Base-by-base conservation (phyloP, 1,140 invertebrate species). In the Drosophila nebulosa region DNA sequence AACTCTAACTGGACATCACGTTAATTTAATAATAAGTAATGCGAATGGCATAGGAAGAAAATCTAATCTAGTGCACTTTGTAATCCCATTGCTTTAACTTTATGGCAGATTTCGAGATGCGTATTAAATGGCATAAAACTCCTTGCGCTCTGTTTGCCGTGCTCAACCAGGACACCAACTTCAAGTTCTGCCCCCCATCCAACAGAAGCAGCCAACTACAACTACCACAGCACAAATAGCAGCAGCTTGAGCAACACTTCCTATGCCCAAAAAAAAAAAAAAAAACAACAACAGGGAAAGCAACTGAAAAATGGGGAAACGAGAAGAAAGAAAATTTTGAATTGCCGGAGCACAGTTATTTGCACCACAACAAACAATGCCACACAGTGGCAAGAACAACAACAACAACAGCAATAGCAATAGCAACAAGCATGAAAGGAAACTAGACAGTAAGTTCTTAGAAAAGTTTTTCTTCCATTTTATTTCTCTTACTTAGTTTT, bases 351-450 rank as follows among this genome's bases (percentile, higher is more conserved):
- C 71, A 65, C 74, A 64, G 69, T 79, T 69, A 63, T 75, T 79
- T 83, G 76, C 75, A 74, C 69, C 72, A 65, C 72, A 69, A 30
- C 79, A 75, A 78, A 78, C 74, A 81, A 78, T 81, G 73, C 74
- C 12, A 30, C 63, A 74, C 46, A 71, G 30, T 59, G 60, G 67
- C 51, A 60, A 52, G 62, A 60, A 79, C 58, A 39, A 64, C 50
- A 53, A 10, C n/a, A n/a, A n/a, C n/a, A n/a, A n/a, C n/a, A 74
- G 74, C 46, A 71, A 24, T 59, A 64, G 67, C 51, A 60, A 52
- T 62, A 60, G 75, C 58, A 39, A 64, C 50, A 53, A 10, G 30
- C 57, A 51, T 35, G 16, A 52, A 60, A 27, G 22, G 32, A 55
- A 75, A 68, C 24, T 78, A 63, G 57, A 30, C 64, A 27, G 51